Base-by-base conservation (phyloP, 2,113 vertebrate species). In the Tursiops truncatus region DNA sequence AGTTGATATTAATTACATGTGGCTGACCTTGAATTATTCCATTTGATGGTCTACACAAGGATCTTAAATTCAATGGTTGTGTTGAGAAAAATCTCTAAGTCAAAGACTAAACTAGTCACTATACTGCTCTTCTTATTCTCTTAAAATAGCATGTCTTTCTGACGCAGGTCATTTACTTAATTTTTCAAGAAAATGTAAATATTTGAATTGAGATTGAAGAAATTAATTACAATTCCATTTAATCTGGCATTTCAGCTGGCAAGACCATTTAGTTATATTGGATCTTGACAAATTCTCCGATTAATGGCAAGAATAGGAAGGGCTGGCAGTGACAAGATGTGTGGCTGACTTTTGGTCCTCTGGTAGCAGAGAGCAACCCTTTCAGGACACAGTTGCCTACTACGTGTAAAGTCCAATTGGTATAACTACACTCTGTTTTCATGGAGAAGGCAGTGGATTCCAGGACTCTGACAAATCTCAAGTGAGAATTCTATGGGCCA, bases 151-250 rank as follows among this genome's bases (percentile, higher is more conserved):
- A 33, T 8, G 33, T 50, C 31, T 97, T 88, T 86, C 31, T 70
- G 70, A 94, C 9, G 47, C 0, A 44, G 33, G 33, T 6, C 41
- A 94, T 62, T 70, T 50, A 73, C 71, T 87, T 38, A 58, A 94
- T 89, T 77, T 73, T 89, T 96, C 6, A 79, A 89, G 41, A 91
- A 92, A 86, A 91, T 92, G 76, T 67, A 92, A 93, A 92, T 65
- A 97, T 76, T 82, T 95, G 82, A 93, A 92, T 50, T 68, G 44
- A 31, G 88, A 87, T 85, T 80, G 83, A 81, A 89, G 36, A 60
- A 82, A 93, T 94, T 65, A 95, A 92, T 71, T 41, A 93, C 71
- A 53, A 70, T 91, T 92, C 53, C 76, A 82, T 73, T 63, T 88
- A 63, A 76, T 62, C 47, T 92, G 60, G 15, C 44, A 83, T 60